Evolutionary conservation across 2,113 vertebrate genomes (phyloP).

Genomic region (Oreocharis arfaki): DNA sequence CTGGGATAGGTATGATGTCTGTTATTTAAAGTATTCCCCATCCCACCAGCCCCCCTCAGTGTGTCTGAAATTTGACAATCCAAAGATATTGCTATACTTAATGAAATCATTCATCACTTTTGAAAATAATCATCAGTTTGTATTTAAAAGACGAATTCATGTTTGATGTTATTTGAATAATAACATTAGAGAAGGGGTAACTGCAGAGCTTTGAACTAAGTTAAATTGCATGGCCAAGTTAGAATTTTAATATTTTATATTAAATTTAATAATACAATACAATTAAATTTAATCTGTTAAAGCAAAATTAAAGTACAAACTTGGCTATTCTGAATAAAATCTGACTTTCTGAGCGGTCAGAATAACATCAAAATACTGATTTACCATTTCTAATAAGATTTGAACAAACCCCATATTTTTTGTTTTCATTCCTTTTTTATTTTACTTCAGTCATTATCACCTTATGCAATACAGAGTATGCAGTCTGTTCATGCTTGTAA

Average conservation of each 20-base stretch:
- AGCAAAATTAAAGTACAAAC: not conserved
- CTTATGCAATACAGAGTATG: not conserved
- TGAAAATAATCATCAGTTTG: not conserved
- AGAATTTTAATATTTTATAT: not conserved
- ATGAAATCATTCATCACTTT: not conserved
- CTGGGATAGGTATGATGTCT: not conserved
- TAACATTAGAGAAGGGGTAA: not conserved
- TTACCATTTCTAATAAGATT: not conserved
- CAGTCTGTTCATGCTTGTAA: not conserved
- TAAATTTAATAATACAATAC: no score
- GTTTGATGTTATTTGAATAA: not conserved
- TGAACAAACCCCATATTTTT: not conserved
- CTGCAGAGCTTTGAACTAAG: not conserved
- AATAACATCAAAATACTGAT: not conserved
- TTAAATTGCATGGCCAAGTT: not conserved
- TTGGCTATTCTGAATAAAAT: not conserved
- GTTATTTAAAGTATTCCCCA: not conserved
- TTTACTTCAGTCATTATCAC: not conserved
- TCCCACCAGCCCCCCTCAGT: accelerated
- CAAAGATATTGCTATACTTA: not conserved
- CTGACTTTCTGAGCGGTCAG: not conserved
- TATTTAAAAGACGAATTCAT: not conserved
- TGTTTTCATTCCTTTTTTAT: not conserved
- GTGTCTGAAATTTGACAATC: not conserved
- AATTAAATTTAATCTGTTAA: not conserved